A percentile compares a stretch with the other conserved stretches of the same genome.
phyloP scores from a whole-genome alignment of 1,140 invertebrate genomes.

The Pissodes strobi region DNA sequence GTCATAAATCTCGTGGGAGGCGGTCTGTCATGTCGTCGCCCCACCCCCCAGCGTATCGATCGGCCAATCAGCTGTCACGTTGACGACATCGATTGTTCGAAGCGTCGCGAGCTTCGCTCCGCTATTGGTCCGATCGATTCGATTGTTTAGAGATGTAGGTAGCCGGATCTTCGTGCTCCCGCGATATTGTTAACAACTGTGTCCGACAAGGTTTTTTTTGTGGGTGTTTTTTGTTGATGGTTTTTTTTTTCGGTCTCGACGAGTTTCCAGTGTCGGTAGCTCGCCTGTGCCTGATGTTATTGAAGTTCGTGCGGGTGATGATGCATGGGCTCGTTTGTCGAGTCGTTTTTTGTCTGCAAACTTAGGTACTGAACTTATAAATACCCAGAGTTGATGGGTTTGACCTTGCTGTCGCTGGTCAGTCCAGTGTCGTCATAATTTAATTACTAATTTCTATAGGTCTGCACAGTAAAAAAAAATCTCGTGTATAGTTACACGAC shows the following conservation, averaged over 20 bases:
- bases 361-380: no score
- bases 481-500: no score
- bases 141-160: slow-evolving; percentile 28
- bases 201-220: slow-evolving; percentile 25
- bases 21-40: slow-evolving; percentile 34
- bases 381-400: no score
- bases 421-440: no score
- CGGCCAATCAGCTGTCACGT: slow-evolving; percentile 25
- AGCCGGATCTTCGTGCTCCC: slow-evolving; percentile 21
- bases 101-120: not conserved
- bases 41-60: slow-evolving; percentile 30
- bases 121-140: slow-evolving; percentile 33
- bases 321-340: not conserved
- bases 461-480: no score
- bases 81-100: slow-evolving; percentile 20
- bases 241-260: slow-evolving; percentile 19
- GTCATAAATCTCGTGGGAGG: slow-evolving; percentile 43
- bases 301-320: slow-evolving; percentile 9
- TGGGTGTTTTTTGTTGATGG: slow-evolving; percentile 14
- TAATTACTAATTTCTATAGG: no score
- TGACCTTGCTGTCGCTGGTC: no score
- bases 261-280: slow-evolving; percentile 3
- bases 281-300: slow-evolving; percentile 11
- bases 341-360: slow-evolving; percentile 13
- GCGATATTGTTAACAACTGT: slow-evolving; percentile 32